Conservation (phyloP, 2,888 invertebrate species). For the Zaprionus lineosus region DNA sequence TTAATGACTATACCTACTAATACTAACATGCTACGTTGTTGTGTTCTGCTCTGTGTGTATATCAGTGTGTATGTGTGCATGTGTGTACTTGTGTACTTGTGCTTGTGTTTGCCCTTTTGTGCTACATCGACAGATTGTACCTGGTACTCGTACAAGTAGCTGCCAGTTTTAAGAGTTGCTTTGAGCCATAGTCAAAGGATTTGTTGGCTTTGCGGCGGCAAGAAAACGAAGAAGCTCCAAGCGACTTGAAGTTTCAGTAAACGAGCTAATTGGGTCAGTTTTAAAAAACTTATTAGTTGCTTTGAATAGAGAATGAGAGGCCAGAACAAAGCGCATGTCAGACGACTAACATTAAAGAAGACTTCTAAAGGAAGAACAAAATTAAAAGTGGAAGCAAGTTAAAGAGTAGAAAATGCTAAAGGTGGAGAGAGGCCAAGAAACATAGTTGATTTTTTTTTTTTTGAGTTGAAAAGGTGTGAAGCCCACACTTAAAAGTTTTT, state of each 20-base stretch:
- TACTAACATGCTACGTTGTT: slow-evolving; percentile 53
- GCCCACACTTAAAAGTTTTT: too few species aligned
- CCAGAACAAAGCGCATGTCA: slow-evolving; percentile 9
- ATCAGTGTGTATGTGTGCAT: slow-evolving; percentile 2
- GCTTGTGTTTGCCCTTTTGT: slow-evolving; percentile 30
- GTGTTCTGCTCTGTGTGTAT: slow-evolving; percentile 21
- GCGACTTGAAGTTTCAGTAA: slow-evolving; percentile 34
- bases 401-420: slow-evolving; percentile 8
- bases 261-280: slow-evolving; percentile 65
- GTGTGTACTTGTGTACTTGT: slow-evolving; percentile 11
- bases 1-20: slow-evolving; percentile 58
- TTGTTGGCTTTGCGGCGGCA: slow-evolving; percentile 37
- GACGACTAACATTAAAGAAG: not conserved
- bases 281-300: slow-evolving; percentile 56
- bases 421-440: not conserved
- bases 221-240: slow-evolving; percentile 33
- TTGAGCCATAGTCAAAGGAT: slow-evolving; percentile 46
- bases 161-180: slow-evolving; percentile 29
- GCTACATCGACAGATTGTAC: slow-evolving; percentile 37
- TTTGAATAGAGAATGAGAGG: slow-evolving; percentile 27
- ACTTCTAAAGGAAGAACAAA: not conserved
- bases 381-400: not conserved
- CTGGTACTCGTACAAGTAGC: slow-evolving; percentile 23
- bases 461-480: too few species aligned
- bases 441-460: too few species aligned